Percentiles rank a stretch among this genome's conserved stretches.
These are phyloP conservation scores for Hippasteria phrygiana DNA, from an alignment of 53 echinoderm and acorn worm species.

Conservation along the genomic window DNA sequence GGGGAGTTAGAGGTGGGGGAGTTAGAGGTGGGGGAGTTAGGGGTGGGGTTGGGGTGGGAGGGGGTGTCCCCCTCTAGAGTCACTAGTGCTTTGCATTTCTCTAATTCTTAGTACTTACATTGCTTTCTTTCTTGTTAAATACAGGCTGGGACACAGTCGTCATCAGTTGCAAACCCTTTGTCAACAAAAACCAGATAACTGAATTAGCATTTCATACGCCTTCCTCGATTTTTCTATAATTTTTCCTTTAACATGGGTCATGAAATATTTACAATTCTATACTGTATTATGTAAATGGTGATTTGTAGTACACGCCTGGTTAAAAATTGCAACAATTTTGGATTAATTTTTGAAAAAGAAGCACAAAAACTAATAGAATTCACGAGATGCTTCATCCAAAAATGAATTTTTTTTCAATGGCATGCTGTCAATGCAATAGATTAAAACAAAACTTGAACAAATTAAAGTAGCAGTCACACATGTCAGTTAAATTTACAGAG, in stretches of 20 bases:
- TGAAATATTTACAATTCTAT: not conserved
- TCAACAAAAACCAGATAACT: slow-evolving; percentile 43
- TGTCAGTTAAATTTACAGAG: not conserved
- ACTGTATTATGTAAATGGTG: not conserved
- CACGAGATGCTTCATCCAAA: too few relatives aligned
- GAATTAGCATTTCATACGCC: too few relatives aligned
- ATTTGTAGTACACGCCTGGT: too few relatives aligned
- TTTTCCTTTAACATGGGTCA: not conserved
- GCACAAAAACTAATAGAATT: not conserved
- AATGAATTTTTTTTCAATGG: too few relatives aligned
- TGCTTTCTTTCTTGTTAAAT: slow-evolving; percentile 77
- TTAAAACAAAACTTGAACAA: not conserved
- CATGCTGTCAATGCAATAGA: too few relatives aligned
- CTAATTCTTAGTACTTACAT: slow-evolving; percentile 74
- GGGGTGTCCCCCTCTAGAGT: too few relatives aligned
- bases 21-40: not conserved
- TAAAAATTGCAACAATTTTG: not conserved
- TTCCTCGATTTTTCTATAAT: not conserved
- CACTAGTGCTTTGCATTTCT: too few relatives aligned
- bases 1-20: not conserved
- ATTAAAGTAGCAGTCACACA: slow-evolving; percentile 18
- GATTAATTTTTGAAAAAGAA: not conserved
- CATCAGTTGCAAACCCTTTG: slow-evolving; percentile 81
- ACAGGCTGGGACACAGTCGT: slow-evolving; percentile 91
- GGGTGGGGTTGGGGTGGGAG: not conserved